These are phyloP conservation scores for Nyctereutes procyonoides DNA, from an alignment of 2,113 vertebrate genomes.

Conservation along the genomic window DNA sequence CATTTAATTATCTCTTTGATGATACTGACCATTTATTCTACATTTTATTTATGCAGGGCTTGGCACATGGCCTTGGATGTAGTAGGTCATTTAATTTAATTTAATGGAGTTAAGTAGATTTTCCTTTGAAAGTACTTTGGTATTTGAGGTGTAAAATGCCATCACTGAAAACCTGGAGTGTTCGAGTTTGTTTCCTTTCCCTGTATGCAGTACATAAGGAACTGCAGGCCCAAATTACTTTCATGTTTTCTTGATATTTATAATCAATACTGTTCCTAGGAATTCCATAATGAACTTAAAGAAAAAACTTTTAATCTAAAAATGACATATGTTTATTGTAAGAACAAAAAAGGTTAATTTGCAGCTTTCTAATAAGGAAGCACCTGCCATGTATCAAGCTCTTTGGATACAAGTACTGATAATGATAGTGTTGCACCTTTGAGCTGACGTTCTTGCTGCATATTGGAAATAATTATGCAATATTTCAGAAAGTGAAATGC, in stretches of 20 bases:
- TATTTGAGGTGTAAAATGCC: slow-evolving; percentile 16
- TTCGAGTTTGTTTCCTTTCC: neutral
- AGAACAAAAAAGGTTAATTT: neutral
- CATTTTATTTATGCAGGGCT: slow-evolving; percentile 26
- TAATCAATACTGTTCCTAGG: neutral
- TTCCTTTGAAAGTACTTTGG: slow-evolving; percentile 16
- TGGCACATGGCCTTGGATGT: neutral
- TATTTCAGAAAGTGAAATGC: slow-evolving; percentile 39
- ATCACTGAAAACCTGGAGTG: neutral
- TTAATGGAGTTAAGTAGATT: neutral
- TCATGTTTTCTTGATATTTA: slow-evolving; percentile 24
- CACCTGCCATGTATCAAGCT: neutral
- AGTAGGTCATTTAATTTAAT: slow-evolving; percentile 14
- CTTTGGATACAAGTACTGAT: neutral
- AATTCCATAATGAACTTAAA: neutral
- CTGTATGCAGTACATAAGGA: neutral
- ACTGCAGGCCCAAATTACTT: neutral
- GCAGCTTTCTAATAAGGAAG: neutral
- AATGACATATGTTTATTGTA: slow-evolving; percentile 6
- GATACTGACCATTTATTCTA: slow-evolving; percentile 9
- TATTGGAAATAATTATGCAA: neutral
- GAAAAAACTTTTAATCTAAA: slow-evolving; percentile 12
- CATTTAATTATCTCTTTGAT: slow-evolving; percentile 52
- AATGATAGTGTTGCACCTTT: neutral
- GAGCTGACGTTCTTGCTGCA: neutral